Evolutionary conservation across 2,888 invertebrate genomes (phyloP), one percentile per base, ranked within the genome.

Genomic region (Drosophila infuscata): DNA sequence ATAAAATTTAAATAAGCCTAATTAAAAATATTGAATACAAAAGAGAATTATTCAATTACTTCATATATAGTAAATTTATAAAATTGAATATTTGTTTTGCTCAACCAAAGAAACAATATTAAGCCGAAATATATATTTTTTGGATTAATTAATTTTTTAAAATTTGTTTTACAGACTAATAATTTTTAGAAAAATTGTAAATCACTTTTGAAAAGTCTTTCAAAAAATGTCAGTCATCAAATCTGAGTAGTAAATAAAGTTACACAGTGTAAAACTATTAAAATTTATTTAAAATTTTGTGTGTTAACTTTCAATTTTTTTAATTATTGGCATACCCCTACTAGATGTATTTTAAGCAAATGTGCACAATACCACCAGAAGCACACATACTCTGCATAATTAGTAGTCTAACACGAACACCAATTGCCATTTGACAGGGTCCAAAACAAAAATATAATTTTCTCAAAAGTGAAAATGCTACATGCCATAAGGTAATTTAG

Each of bases 401-500:
- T 68, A 66, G 63, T 38, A 58, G 52, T 54, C 35, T 29, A 70
- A 67, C 54, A 57, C 38, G 59, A 70, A 61, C 57, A 54, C 41
- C 64, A 66, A 60, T 54, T 56, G 49, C 56, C 77, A 70, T 53
- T 75, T 71, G 57, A 65, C 62, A 57, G 43, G 25, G 20, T 52
- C 54, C 53, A 33, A 25, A 52, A 49, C 52, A 59, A 63, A 67
- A 68, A 71, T 77, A 70, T 64, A 54, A 74, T 72, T 80, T 73
- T 58, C 65, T 46, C 68, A 71, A 75, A 83, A 72, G 63, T 71
- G 64, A 73, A 72, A 74, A 71, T 66, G 48, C 74, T 65, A 49
- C 56, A 49, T 58, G 70, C 52, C 59, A 60, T 70, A 74, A 71
- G 68, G 61, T 70, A 54, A 76, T 88, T 88, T 75, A 84, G 88